Evolutionary conservation across 2,888 invertebrate genomes (phyloP).

Genomic region (Liopterus haemorrhoidalis): DNA sequence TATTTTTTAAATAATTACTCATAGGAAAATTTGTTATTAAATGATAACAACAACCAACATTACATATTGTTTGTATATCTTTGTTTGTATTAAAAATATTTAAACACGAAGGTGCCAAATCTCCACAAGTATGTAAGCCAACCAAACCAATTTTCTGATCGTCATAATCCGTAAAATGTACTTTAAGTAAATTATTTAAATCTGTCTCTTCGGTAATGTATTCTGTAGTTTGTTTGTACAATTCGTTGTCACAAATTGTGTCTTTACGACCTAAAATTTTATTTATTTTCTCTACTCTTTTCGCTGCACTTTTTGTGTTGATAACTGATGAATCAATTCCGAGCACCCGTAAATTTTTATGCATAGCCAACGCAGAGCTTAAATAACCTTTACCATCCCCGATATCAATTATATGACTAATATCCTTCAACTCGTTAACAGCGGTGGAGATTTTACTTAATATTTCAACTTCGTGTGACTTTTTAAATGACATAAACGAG

Average conservation of each 20-base stretch:
- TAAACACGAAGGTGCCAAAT: slow-evolving; percentile 67
- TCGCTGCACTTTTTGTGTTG: slow-evolving; percentile 63
- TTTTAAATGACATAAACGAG: slow-evolving; percentile 75
- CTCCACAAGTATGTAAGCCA: slow-evolving; percentile 88
- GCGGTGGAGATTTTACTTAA: slow-evolving; percentile 57
- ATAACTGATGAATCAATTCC: slow-evolving; percentile 70
- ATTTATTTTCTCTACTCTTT: slow-evolving; percentile 48
- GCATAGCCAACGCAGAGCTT: slow-evolving; percentile 65
- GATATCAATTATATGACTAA: slow-evolving; percentile 64
- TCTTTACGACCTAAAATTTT: slow-evolving; percentile 45
- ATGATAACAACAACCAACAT: slow-evolving; percentile 89
- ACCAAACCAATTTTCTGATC: slow-evolving; percentile 51
- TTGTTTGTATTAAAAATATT: slow-evolving; percentile 57
- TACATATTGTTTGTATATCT: slow-evolving; percentile 58
- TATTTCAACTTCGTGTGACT: slow-evolving; percentile 71
- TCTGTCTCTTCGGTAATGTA: slow-evolving; percentile 58
- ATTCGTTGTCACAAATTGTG: slow-evolving; percentile 35
- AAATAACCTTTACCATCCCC: slow-evolving; percentile 89
- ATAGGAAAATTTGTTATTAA: slow-evolving; percentile 71
- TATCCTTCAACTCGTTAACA: slow-evolving; percentile 43
- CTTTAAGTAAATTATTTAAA: slow-evolving; percentile 47
- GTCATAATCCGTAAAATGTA: slow-evolving; percentile 46
- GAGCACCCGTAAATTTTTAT: slow-evolving; percentile 65
- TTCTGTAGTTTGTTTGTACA: slow-evolving; percentile 57
- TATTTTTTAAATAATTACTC: slow-evolving; percentile 53